phyloP scores from a whole-genome alignment of 2,797 vertebrate species.

The Peromyscus attwateri region DNA sequence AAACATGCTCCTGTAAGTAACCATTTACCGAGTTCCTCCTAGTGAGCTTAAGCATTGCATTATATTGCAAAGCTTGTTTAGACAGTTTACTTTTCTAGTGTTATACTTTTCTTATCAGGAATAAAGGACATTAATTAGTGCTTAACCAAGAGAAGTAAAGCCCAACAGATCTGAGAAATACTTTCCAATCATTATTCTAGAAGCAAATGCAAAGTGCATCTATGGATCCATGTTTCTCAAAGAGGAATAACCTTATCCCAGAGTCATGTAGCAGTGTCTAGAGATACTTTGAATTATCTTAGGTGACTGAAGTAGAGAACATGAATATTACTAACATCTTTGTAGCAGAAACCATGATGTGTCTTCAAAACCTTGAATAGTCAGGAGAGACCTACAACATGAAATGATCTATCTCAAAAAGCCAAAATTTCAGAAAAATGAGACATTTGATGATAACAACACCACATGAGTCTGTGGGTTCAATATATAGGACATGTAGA shows the following conservation, averaged over 20 bases:
- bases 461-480: neutral
- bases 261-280: neutral
- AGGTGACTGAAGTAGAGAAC: neutral
- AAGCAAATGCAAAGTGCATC: neutral
- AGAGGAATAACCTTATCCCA: neutral
- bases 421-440: neutral
- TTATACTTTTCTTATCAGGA: neutral
- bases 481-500: too few species aligned
- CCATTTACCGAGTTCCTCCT: neutral
- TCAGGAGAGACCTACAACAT: neutral
- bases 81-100: neutral
- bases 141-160: neutral
- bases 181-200: neutral
- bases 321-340: neutral
- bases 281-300: neutral
- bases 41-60: neutral
- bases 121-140: neutral
- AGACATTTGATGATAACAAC: neutral
- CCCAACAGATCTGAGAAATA: neutral
- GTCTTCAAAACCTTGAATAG: neutral
- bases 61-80: neutral
- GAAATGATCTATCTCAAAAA: neutral
- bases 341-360: neutral
- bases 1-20: neutral
- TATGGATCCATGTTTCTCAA: neutral